A percentile compares a stretch with the other conserved stretches of the same genome.
These are phyloP conservation scores for Oceanodroma leucorhoa DNA, from an alignment of 2,797 vertebrate species.

Conservation along the genomic window DNA sequence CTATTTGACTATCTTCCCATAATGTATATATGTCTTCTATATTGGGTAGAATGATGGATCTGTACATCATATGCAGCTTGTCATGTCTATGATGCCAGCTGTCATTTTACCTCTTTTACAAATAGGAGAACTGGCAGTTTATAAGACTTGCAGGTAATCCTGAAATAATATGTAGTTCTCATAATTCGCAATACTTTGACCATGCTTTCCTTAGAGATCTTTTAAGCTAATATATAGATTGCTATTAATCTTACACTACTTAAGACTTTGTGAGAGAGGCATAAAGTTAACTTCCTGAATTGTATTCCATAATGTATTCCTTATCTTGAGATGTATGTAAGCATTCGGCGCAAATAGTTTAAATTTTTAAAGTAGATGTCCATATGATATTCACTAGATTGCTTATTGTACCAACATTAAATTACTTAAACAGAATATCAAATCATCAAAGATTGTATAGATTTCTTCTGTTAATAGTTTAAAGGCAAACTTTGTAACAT, in stretches of 20 bases:
- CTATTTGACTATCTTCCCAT: neutral
- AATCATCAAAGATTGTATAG: neutral
- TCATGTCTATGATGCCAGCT: neutral
- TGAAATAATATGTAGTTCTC: neutral
- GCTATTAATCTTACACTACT: neutral
- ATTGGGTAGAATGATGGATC: neutral
- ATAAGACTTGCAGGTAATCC: neutral
- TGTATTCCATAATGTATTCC: neutral
- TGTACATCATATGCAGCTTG: neutral
- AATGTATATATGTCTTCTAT: neutral
- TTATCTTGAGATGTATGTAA: neutral
- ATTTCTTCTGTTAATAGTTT: conserved; percentile 14
- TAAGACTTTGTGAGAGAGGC: neutral
- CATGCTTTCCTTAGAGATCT: neutral
- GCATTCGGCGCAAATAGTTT: neutral
- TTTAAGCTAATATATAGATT: neutral
- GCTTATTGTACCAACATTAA: neutral
- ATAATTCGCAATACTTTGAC: neutral
- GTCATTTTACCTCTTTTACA: neutral
- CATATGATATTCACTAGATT: neutral
- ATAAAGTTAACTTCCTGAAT: neutral
- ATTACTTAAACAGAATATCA: neutral
- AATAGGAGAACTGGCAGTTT: neutral
- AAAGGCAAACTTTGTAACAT: neutral
- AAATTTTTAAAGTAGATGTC: neutral